A percentile compares a stretch with the other conserved stretches of the same genome.
These are phyloP conservation scores for Rhinophrynus dorsalis DNA, from an alignment of 2,797 vertebrate genomes.

Conservation along the genomic window DNA sequence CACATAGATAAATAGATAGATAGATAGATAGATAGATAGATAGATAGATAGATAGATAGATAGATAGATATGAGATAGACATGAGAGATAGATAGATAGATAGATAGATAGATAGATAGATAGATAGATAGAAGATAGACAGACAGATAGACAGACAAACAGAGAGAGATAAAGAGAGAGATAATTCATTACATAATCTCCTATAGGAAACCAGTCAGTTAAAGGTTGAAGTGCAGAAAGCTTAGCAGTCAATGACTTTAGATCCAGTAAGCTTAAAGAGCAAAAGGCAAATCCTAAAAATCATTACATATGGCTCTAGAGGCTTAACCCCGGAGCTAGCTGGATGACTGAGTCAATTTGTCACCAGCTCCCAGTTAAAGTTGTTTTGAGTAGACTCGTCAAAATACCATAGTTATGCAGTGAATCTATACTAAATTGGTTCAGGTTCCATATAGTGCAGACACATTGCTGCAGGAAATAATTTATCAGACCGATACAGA, in stretches of 20 bases:
- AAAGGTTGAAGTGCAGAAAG: neutral
- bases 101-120: too few species aligned
- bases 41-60: too few species aligned
- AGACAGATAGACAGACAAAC: too few species aligned
- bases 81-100: too few species aligned
- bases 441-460: neutral
- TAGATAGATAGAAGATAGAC: too few species aligned
- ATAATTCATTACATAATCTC: neutral
- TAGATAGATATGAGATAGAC: too few species aligned
- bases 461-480: neutral
- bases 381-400: neutral
- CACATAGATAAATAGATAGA: too few species aligned
- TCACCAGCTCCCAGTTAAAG: constrained; percentile 4
- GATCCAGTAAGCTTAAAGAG: neutral
- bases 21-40: too few species aligned
- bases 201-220: neutral
- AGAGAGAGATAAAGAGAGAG: too few species aligned
- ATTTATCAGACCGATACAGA: constrained; percentile 11
- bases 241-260: neutral
- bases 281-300: constrained; percentile 12
- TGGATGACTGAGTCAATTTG: constrained; percentile 16
- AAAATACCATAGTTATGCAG: neutral
- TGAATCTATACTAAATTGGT: constrained; percentile 18
- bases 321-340: constrained; percentile 7
- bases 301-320: constrained; percentile 11